Percentiles rank a stretch among this genome's conserved stretches.
These are phyloP conservation scores for Erythrolamprus reginae DNA, from an alignment of 2,113 vertebrate species.

Conservation along the genomic window DNA sequence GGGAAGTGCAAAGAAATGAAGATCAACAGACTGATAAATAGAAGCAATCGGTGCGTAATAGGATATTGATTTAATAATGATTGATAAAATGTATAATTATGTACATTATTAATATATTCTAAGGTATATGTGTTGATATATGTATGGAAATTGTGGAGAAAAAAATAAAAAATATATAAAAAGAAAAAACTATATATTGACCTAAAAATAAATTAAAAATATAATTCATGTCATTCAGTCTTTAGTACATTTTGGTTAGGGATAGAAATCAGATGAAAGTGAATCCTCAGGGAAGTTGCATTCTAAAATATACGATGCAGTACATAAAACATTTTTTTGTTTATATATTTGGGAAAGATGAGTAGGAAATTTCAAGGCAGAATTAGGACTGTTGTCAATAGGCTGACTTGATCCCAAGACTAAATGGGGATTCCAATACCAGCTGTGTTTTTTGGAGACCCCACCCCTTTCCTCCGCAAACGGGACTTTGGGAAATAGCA, in stretches of 20 bases:
- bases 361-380: background rate
- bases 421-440: background rate
- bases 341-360: background rate
- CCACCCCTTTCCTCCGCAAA: background rate
- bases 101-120: too few species aligned
- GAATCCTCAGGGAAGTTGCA: background rate
- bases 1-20: too few species aligned
- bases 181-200: background rate
- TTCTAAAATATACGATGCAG: background rate
- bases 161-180: too few species aligned
- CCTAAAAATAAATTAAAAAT: background rate
- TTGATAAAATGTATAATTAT: too few species aligned
- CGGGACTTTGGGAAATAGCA: background rate
- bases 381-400: background rate
- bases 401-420: background rate
- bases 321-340: background rate
- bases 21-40: too few species aligned
- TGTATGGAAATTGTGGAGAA: too few species aligned
- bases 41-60: too few species aligned
- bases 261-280: accelerated
- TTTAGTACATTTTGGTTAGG: background rate
- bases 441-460: background rate
- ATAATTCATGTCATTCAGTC: background rate
- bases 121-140: too few species aligned
- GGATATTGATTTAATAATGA: too few species aligned